A percentile compares a stretch with the other conserved stretches of the same genome.
phyloP scores from a whole-genome alignment of 2,888 invertebrate genomes.

The Podabrus alpinus region DNA sequence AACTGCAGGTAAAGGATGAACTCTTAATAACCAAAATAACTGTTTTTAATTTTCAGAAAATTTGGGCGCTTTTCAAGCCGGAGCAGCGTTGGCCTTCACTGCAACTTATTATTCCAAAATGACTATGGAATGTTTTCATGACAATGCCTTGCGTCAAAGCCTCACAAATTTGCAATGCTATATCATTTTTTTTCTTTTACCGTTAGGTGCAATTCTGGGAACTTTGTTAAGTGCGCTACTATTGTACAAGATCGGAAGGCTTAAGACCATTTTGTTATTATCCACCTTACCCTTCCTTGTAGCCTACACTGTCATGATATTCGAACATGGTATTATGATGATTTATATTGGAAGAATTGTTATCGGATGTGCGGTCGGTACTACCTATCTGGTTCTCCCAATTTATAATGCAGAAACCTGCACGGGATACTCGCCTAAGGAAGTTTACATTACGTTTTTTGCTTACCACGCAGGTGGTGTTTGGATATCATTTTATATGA shows the following conservation, averaged over 20 bases:
- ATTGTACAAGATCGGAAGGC: not conserved
- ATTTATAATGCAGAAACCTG: not conserved
- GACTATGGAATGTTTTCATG: not conserved
- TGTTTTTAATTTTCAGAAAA: not conserved
- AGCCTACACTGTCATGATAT: not conserved
- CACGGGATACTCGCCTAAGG: not conserved
- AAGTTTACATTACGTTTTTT: not conserved
- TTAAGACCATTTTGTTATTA: not conserved
- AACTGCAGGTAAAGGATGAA: not conserved
- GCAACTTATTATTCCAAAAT: not conserved
- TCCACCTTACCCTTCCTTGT: not conserved
- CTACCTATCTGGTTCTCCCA: not conserved
- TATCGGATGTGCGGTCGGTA: not conserved
- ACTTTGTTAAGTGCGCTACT: not conserved
- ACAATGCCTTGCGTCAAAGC: not conserved
- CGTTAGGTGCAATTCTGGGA: not conserved
- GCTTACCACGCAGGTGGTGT: not conserved
- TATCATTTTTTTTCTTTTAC: not conserved
- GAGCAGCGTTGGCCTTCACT: not conserved
- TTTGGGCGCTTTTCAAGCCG: not conserved
- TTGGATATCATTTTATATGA: not conserved
- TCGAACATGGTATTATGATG: not conserved
- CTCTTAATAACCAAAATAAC: not conserved
- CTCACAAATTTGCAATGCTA: not conserved
- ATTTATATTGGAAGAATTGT: not conserved